A percentile compares a stretch with the other conserved stretches of the same genome.
These are phyloP conservation scores for Brachirus orientalis DNA, from an alignment of 2,113 vertebrate species.

Conservation along the genomic window DNA sequence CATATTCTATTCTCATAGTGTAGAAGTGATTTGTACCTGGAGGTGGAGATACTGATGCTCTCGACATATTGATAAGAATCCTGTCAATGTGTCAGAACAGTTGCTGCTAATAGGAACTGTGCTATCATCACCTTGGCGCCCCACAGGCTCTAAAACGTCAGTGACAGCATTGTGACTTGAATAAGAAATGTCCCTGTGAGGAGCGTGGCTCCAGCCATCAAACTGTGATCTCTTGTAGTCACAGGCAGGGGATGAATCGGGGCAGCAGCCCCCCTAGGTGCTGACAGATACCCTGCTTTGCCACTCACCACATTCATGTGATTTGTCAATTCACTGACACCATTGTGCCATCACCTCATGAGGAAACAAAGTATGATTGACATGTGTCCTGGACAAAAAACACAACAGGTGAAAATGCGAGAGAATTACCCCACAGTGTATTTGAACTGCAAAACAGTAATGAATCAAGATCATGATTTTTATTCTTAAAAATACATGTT, in stretches of 20 bases:
- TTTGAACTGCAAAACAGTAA: neutral
- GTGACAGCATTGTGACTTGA: conserved; percentile 74
- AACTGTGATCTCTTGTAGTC: conserved; percentile 75
- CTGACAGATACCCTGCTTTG: conserved; percentile 62
- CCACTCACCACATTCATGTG: conserved; percentile 45
- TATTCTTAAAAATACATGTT: neutral
- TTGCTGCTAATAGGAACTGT: conserved; percentile 61
- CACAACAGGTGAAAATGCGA: conserved; percentile 11
- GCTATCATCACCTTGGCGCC: conserved; percentile 47
- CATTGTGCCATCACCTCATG: conserved; percentile 47
- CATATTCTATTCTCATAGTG: neutral
- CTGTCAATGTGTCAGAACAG: conserved; percentile 52
- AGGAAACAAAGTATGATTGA: conserved; percentile 48
- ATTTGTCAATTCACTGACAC: conserved; percentile 64
- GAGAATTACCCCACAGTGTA: neutral
- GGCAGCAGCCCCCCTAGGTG: conserved; percentile 42
- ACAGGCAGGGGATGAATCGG: conserved; percentile 64
- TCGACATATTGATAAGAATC: conserved; percentile 53
- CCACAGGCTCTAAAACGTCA: conserved; percentile 45
- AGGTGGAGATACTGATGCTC: conserved; percentile 46
- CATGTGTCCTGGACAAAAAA: conserved; percentile 32
- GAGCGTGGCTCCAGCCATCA: conserved; percentile 69
- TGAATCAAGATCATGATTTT: neutral
- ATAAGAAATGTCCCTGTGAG: conserved; percentile 71
- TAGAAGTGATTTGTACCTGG: conserved; percentile 28